Evolutionary conservation across 2,797 vertebrate genomes (phyloP).

Genomic region (Peromyscus nudipes): DNA sequence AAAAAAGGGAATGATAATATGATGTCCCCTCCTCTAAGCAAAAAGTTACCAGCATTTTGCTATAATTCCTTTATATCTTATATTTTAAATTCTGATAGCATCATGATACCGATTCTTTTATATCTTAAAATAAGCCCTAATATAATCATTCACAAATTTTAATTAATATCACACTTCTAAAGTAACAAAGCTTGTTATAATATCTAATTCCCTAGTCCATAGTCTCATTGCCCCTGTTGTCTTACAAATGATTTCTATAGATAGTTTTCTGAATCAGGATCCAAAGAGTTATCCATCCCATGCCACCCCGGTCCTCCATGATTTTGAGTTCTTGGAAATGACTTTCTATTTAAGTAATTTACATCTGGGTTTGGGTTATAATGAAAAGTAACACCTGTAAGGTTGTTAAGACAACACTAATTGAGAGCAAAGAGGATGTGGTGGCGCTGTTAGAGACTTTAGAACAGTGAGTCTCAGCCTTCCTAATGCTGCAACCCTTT

Average conservation of each 20-base stretch:
- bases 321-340: conserved; percentile 26
- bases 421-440: conserved; percentile 36
- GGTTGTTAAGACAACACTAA: not conserved
- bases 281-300: not conserved
- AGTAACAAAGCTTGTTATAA: conserved; percentile 49
- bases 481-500: not conserved
- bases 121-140: conserved; percentile 24
- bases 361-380: conserved; percentile 1
- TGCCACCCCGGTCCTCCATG: not conserved
- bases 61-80: conserved; percentile 50
- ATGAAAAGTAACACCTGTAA: conserved; percentile 40
- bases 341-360: conserved; percentile 52
- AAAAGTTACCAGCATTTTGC: conserved; percentile 51
- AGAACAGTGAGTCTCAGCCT: not conserved
- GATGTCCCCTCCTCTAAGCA: not conserved
- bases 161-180: not conserved
- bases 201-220: conserved; percentile 14
- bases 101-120: conserved; percentile 35
- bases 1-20: conserved; percentile 19
- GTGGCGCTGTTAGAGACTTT: not conserved
- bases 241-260: conserved; percentile 56
- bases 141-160: not conserved
- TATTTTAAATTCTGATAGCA: conserved; percentile 61
- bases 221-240: conserved; percentile 26
- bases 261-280: conserved; percentile 58